Evolutionary conservation across 2,113 vertebrate genomes (phyloP), one percentile per base, ranked within the genome.

Genomic region (Anolis sagrei): DNA sequence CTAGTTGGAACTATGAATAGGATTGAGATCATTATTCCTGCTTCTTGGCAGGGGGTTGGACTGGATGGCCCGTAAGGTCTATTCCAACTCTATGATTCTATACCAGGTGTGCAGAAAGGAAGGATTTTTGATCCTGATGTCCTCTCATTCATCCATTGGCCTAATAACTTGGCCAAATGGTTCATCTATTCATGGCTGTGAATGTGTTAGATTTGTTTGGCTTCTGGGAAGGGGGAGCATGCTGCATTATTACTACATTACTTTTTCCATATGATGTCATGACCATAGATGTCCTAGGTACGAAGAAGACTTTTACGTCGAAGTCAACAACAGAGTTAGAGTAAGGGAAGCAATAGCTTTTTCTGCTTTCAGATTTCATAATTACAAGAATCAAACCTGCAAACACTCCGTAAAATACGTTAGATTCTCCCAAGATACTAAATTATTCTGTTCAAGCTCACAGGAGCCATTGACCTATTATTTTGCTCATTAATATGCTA

Each of bases 401-500:
- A 39, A 75, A 44, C 11, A 29, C 32, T 64, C 25, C 49, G 29
- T 84, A 21, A 49, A 74, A 62, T 68, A 73, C 61, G n/a, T 25
- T 27, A 69, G 81, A 79, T 29, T 82, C 25, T 76, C 89, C 80
- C 87, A 69, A 87, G 69, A 92, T 86, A 36, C 8, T 86, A 29
- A 92, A 93, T 82, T 73, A 83, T 74, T 90, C 78, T 88, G 19
- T 69, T 85, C 34, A 81, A 91, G 51, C 85, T 88, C 73, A 92
- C 1, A 44, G 61, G 73, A 94, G 88, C 93, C 89, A 92, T 81
- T 92, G 89, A 74, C 62, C 49, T 88, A 88, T 90, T 92, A 90
- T 36, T 93, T 91, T 81, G 44, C 83, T 92, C 84, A 16, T 92
- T 94, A 93, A 91, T 89, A 92, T 21, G 76, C 76, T 74, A 78